These are phyloP conservation scores for Podargus strigoides DNA, from an alignment of 2,797 vertebrate species.

Conservation along the genomic window DNA sequence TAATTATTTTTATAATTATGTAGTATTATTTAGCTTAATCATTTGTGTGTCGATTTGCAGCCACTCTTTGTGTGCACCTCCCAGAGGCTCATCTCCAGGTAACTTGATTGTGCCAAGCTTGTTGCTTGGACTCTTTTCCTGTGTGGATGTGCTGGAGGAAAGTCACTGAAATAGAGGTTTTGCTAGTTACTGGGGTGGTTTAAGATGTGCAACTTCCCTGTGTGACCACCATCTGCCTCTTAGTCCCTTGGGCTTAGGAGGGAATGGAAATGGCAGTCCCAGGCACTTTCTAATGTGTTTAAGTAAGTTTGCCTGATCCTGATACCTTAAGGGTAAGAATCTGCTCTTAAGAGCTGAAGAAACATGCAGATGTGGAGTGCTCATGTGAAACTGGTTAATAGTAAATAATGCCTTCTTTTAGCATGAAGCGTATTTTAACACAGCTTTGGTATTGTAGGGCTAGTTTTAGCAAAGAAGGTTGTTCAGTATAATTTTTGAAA, in stretches of 20 bases:
- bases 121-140: background rate
- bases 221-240: background rate
- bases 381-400: background rate
- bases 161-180: background rate
- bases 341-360: background rate
- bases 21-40: background rate
- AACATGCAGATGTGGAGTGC: background rate
- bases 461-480: background rate
- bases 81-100: background rate
- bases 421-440: background rate
- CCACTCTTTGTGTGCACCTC: background rate
- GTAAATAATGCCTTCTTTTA: background rate
- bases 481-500: background rate
- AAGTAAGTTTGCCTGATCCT: background rate
- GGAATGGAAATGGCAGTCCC: background rate
- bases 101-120: background rate
- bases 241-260: background rate
- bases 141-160: background rate
- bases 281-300: fast-evolving
- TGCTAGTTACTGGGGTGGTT: background rate
- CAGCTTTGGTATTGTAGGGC: background rate
- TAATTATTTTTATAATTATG: background rate
- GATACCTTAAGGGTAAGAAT: background rate
- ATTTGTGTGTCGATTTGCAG: no score
- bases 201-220: background rate